phyloP scores from a whole-genome alignment of 1,140 invertebrate genomes.

The Goniozus legneri region DNA sequence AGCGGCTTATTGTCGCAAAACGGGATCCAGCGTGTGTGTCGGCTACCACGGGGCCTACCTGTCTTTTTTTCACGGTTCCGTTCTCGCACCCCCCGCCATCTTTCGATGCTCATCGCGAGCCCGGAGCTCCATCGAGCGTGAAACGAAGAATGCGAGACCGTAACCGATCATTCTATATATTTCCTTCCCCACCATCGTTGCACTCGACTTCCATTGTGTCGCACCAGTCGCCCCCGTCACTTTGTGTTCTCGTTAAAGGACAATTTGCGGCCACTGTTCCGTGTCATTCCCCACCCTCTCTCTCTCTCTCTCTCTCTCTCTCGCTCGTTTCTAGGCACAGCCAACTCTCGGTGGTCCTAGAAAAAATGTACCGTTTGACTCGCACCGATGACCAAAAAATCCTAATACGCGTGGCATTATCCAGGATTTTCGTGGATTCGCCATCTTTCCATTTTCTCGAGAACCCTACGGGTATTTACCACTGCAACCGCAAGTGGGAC shows the following conservation, averaged over 20 bases:
- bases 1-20: conserved; percentile 21
- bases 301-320: neutral
- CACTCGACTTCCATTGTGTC: conserved; percentile 18
- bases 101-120: no score
- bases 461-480: no score
- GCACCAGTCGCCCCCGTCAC: conserved; percentile 12
- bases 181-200: no score
- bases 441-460: no score
- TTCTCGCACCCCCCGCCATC: conserved; percentile 22
- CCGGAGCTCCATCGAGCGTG: conserved; percentile 19
- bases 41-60: conserved; percentile 30
- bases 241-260: conserved; percentile 24
- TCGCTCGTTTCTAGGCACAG: no score
- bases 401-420: no score
- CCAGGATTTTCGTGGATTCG: no score
- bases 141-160: conserved; percentile 35
- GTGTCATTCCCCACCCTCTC: neutral
- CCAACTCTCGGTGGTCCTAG: no score
- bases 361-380: no score
- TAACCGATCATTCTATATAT: no score
- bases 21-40: conserved; percentile 25
- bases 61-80: conserved; percentile 13
- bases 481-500: no score
- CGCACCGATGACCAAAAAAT: no score
- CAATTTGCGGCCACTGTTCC: conserved; percentile 22